phyloP scores from a whole-genome alignment of 2,113 vertebrate genomes.

The Planiliza haematocheilus region DNA sequence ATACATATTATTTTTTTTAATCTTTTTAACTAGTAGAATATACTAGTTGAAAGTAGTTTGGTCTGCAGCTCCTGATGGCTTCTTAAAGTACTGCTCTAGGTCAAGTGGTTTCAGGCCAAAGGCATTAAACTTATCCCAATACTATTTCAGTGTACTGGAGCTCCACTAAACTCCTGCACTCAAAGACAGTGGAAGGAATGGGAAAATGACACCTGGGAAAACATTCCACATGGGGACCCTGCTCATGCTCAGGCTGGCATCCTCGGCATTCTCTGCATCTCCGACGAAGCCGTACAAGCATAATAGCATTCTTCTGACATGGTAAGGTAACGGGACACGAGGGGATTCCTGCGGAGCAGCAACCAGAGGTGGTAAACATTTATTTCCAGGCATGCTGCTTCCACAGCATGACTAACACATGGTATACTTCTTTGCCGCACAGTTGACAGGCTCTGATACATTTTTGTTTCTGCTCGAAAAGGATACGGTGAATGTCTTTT shows the following conservation, averaged over 20 bases:
- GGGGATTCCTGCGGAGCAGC: constrained; percentile 66
- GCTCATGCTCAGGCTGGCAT: constrained; percentile 71
- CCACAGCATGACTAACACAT: constrained; percentile 51
- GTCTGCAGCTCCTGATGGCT: background rate
- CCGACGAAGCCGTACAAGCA: constrained; percentile 71
- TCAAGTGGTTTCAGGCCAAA: constrained; percentile 40
- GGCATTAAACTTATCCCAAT: constrained; percentile 11
- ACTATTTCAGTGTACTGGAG: constrained; percentile 60
- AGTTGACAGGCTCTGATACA: constrained; percentile 15
- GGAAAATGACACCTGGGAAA: constrained; percentile 81
- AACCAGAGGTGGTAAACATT: constrained; percentile 80
- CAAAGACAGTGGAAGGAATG: constrained; percentile 73
- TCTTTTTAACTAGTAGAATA: too few species aligned
- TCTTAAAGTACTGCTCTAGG: background rate
- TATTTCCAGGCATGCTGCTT: constrained; percentile 68
- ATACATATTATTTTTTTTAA: too few species aligned
- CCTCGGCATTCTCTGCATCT: constrained; percentile 66
- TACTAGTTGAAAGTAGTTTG: too few species aligned
- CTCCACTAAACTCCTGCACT: constrained; percentile 51
- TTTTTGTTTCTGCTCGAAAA: background rate
- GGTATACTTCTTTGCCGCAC: constrained; percentile 30
- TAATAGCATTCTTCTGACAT: constrained; percentile 82
- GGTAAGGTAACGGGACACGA: constrained; percentile 72
- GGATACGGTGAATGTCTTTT: background rate
- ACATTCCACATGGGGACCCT: constrained; percentile 74